phyloP scores from a whole-genome alignment of 2,113 vertebrate genomes.

The Epinephelus fuscoguttatus region DNA sequence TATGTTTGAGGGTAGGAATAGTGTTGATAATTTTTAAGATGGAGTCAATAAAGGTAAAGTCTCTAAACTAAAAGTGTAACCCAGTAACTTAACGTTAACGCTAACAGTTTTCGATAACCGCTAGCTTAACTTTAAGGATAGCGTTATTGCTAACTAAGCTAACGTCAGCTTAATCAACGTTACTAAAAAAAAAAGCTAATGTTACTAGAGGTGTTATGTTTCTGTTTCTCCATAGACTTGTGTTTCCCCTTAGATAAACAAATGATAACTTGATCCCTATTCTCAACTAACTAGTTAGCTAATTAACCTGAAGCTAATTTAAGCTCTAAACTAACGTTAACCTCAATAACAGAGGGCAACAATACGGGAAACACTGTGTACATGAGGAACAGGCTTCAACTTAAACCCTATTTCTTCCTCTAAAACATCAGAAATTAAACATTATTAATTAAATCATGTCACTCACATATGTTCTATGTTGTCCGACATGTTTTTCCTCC shows the following conservation, averaged over 20 bases:
- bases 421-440: neutral
- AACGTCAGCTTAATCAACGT: neutral
- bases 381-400: neutral
- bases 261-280: neutral
- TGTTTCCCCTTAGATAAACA: neutral
- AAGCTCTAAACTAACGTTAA: neutral
- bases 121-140: too few relatives aligned
- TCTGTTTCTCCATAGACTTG: neutral
- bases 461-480: constrained; percentile 39
- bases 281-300: neutral
- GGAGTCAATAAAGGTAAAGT: neutral
- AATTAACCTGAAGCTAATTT: neutral
- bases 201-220: neutral
- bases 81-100: neutral
- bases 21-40: fast-evolving
- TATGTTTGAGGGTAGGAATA: fast-evolving
- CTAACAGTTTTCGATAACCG: neutral
- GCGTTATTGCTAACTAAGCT: too few relatives aligned
- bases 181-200: neutral
- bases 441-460: neutral
- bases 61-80: neutral
- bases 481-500: constrained; percentile 1
- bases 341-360: neutral
- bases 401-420: neutral
- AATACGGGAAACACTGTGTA: neutral